Conservation (phyloP, 2,888 invertebrate species). For the Amblyjoppa fuscipennis region DNA sequence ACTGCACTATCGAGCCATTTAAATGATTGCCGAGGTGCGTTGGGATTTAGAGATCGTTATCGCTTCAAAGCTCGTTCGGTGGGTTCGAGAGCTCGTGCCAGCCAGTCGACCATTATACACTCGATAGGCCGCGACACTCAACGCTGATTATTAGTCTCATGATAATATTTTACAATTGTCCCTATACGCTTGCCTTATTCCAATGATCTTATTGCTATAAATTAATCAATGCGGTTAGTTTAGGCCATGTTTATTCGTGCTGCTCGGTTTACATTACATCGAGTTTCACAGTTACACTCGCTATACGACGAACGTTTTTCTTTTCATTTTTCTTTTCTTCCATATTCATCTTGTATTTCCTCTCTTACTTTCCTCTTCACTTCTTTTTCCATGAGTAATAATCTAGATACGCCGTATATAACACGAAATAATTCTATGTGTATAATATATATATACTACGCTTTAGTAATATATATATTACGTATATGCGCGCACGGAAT, state of each 20-base stretch:
- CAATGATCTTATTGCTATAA: slow-evolving; percentile 15
- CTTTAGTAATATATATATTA: slow-evolving; percentile 36
- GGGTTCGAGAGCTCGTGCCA: slow-evolving; percentile 2
- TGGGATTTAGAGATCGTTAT: slow-evolving; percentile 43
- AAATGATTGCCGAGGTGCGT: slow-evolving; percentile 38
- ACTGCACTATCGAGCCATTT: slow-evolving; percentile 16
- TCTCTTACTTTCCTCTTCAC: neutral
- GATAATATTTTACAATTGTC: slow-evolving; percentile 55
- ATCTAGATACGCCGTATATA: slow-evolving; percentile 58
- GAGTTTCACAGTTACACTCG: slow-evolving; percentile 75
- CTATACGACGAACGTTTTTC: slow-evolving; percentile 69
- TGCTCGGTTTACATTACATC: slow-evolving; percentile 77
- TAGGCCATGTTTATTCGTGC: slow-evolving; percentile 82
- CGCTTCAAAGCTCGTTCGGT: neutral
- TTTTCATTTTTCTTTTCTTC: slow-evolving; percentile 49
- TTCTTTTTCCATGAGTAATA: slow-evolving; percentile 31
- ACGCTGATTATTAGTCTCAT: slow-evolving; percentile 26
- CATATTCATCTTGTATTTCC: slow-evolving; percentile 30
- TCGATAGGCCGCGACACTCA: neutral
- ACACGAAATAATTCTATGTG: slow-evolving; percentile 43
- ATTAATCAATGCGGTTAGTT: slow-evolving; percentile 62
- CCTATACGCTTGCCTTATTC: neutral
- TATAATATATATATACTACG: slow-evolving; percentile 31
- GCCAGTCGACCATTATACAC: neutral
- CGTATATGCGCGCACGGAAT: slow-evolving; percentile 7